Conservation (phyloP, 2,797 vertebrate genomes). For the Acrossocheilus wenchowensis region DNA sequence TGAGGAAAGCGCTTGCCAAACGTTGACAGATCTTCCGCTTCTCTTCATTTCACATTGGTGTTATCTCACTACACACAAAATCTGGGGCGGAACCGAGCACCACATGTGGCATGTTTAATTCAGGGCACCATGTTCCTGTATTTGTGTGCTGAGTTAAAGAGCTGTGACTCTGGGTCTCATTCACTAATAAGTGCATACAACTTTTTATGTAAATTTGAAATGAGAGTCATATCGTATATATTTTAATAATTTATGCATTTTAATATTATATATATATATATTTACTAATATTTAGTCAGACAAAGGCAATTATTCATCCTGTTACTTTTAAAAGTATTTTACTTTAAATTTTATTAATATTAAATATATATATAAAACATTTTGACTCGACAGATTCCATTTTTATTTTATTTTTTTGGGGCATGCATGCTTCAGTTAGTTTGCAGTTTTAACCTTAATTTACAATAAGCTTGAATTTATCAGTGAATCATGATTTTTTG, state of each 20-base stretch:
- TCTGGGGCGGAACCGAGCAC: constrained; percentile 43
- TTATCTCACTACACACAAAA: constrained; percentile 29
- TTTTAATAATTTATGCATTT: not conserved
- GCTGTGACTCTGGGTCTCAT: not conserved
- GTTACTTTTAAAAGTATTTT: no score
- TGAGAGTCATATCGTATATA: not conserved
- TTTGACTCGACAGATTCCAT: no score
- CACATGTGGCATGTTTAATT: constrained; percentile 46
- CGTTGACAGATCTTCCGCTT: constrained; percentile 44
- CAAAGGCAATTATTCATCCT: no score
- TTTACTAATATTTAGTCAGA: no score
- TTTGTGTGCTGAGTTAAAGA: constrained; percentile 26
- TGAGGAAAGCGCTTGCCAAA: constrained; percentile 33
- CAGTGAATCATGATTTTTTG: not conserved
- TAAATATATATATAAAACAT: no score
- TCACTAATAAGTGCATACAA: not conserved
- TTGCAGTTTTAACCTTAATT: not conserved
- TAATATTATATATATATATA: not conserved
- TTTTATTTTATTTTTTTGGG: no score
- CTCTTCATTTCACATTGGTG: constrained; percentile 35
- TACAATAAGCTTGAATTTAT: not conserved
- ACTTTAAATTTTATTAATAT: no score
- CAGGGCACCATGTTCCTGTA: constrained; percentile 41
- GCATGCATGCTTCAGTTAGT: not conserved
- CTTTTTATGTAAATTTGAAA: not conserved